Conservation (phyloP, 2,888 invertebrate genomes). For the Hoplodrina ambigua region DNA sequence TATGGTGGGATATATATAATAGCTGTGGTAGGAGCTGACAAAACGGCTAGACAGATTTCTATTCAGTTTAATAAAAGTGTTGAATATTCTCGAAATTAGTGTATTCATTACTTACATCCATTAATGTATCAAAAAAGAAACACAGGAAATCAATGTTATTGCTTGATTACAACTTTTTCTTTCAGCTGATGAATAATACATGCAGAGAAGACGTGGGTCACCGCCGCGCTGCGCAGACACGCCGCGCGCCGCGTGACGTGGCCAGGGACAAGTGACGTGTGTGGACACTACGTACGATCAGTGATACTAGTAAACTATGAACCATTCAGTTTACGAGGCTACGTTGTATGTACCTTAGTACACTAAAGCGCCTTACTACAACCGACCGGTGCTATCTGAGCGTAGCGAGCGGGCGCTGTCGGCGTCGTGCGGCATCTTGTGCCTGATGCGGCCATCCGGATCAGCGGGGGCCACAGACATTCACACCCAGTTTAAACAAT, state of each 20-base stretch:
- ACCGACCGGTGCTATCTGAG: background rate
- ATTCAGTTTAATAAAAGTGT: too few relatives aligned
- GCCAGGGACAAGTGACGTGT: background rate
- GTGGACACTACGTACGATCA: constrained; percentile 20
- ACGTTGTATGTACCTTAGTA: constrained; percentile 28
- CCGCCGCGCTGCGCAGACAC: background rate
- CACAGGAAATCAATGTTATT: too few relatives aligned
- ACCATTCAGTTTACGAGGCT: constrained; percentile 26
- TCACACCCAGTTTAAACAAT: background rate
- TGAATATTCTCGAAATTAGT: too few relatives aligned
- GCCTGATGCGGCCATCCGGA: background rate
- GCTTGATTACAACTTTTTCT: background rate
- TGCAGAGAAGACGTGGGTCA: background rate
- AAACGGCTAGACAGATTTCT: too few relatives aligned
- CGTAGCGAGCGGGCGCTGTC: background rate
- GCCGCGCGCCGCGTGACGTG: background rate
- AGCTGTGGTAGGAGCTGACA: too few relatives aligned
- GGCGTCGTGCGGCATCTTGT: background rate
- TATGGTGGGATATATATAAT: too few relatives aligned
- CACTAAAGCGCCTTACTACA: constrained; percentile 5
- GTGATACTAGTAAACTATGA: constrained; percentile 20
- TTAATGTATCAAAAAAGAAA: too few relatives aligned
- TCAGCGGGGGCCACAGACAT: background rate
- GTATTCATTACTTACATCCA: too few relatives aligned
- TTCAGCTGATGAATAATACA: constrained; percentile 44